Conservation (phyloP, 2,888 invertebrate genomes). For the Cerceris ruficornis region DNA sequence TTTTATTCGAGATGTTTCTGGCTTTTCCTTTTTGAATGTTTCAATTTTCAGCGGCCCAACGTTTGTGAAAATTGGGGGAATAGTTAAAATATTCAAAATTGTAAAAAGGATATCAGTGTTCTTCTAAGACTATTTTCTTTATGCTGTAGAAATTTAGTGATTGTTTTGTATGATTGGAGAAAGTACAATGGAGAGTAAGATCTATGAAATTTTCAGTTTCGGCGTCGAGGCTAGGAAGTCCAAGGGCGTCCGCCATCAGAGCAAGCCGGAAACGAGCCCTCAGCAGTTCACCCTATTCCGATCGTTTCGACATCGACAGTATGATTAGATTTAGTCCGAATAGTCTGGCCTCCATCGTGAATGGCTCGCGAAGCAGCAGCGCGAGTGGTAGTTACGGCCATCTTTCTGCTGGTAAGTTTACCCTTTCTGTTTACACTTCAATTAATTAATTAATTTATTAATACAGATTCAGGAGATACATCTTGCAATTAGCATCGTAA, state of each 20-base stretch:
- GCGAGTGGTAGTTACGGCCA: constrained; percentile 98
- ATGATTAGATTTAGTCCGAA: constrained; percentile 98
- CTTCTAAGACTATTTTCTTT: too few species aligned
- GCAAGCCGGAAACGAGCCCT: constrained; percentile 94
- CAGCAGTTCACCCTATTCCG: constrained; percentile 97
- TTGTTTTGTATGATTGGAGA: too few species aligned
- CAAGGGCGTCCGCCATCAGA: constrained; percentile 84
- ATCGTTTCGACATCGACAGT: constrained; percentile 96
- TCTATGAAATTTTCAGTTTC: constrained; percentile 13
- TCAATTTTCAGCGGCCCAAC: too few species aligned
- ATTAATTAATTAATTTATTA: too few species aligned
- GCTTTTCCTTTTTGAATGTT: too few species aligned
- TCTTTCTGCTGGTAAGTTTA: constrained; percentile 90
- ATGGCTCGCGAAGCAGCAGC: constrained; percentile 92
- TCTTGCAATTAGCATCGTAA: neutral
- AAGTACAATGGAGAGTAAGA: neutral
- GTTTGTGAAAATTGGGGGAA: too few species aligned
- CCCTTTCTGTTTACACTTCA: neutral
- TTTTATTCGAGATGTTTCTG: too few species aligned
- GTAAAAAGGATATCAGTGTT: too few species aligned
- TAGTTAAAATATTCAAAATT: too few species aligned
- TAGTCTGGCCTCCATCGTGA: constrained; percentile 91
- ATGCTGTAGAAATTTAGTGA: too few species aligned
- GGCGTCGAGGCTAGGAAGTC: constrained; percentile 86
- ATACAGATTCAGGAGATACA: too few species aligned